Evolutionary conservation across 2,888 invertebrate species (phyloP), one percentile per base, ranked within the genome.

Genomic region (Anticlea derivata): DNA sequence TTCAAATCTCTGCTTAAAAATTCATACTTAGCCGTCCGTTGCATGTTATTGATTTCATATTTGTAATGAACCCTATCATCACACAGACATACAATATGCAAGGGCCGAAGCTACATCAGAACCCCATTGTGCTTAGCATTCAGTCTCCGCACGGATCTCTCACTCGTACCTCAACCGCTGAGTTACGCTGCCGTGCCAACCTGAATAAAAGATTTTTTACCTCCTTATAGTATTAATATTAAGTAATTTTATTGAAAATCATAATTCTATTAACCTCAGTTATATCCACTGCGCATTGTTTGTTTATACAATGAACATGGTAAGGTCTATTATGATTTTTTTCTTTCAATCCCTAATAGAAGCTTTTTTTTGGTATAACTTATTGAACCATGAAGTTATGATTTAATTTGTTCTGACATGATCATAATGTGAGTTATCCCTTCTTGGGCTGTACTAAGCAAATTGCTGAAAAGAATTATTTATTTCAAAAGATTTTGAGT

Each of bases 381-480:
- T 75, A 87, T 84, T 90, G 81, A 85, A 75, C 77, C 65, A 51
- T 86, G 74, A 78, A 86, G 81, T 87, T 91, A 90, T 91, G 91
- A 90, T 89, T 78, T 89, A 80, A 91, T 89, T 76, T 82, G 83
- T 88, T 90, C 77, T 87, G 91, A 87, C 91, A 90, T 78, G 80
- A 68, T 79, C 75, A 75, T 78, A 81, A 82, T 81, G 76, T 79
- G 57, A 66, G 63, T 61, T 66, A 70, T 74, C 64, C 75, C 61
- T 69, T 74, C 73, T 64, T 50, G 45, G 60, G 17, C 50, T 61
- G 50, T 61, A 53, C 34, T 63, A 48, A 39, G 54, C 57, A 61
- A 40, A 55, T 60, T 48, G 30, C 49, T 55, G 46, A 40, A 55
- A 48, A 43, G 31, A 50, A 49, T 51, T 44, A 60, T 61, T 4